These are phyloP conservation scores for Ailuropoda melanoleuca DNA, from an alignment of 2,113 vertebrate genomes.

Conservation along the genomic window DNA sequence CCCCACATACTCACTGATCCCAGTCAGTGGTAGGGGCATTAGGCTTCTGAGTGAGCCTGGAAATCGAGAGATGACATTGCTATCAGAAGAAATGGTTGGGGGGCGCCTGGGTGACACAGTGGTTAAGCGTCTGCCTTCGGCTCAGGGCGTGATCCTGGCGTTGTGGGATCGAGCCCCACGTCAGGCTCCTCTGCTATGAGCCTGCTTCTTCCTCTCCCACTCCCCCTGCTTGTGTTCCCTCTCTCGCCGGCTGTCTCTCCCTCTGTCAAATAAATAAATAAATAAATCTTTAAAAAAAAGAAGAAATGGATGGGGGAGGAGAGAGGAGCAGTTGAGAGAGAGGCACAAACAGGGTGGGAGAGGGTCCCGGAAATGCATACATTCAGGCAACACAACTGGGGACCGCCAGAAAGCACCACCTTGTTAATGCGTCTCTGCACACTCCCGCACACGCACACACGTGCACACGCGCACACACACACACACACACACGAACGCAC, in stretches of 20 bases:
- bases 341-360: background rate
- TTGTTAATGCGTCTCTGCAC: too few relatives aligned
- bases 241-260: too few relatives aligned
- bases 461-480: rapidly evolving
- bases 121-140: too few relatives aligned
- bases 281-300: background rate
- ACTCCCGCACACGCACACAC: rapidly evolving
- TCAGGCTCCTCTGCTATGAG: too few relatives aligned
- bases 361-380: background rate
- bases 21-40: background rate
- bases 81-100: background rate
- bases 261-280: too few relatives aligned
- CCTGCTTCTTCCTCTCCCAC: too few relatives aligned
- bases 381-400: background rate
- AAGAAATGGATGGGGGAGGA: background rate
- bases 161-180: too few relatives aligned
- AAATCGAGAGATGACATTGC: background rate
- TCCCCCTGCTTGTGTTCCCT: too few relatives aligned
- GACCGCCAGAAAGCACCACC: background rate
- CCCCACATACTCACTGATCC: background rate
- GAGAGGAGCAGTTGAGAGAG: background rate
- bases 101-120: too few relatives aligned
- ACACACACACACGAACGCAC: background rate
- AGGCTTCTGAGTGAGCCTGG: background rate
- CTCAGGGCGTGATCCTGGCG: too few relatives aligned